Evolutionary conservation across 2,797 vertebrate species (phyloP), one percentile per base, ranked within the genome.

Genomic region (Spheniscus humboldti): DNA sequence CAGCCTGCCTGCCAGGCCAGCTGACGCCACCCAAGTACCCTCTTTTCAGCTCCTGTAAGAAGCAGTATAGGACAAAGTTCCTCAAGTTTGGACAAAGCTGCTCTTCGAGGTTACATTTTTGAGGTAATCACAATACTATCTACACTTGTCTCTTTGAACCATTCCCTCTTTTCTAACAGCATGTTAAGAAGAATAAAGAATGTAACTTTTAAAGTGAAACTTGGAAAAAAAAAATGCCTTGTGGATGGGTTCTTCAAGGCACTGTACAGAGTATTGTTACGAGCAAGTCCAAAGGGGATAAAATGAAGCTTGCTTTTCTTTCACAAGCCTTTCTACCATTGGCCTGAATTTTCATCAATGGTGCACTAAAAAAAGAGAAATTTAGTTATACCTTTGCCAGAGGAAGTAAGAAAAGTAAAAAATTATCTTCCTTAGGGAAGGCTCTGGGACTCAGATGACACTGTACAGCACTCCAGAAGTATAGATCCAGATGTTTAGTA

Each of bases 351-450:
- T 93, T 91, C 71, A 47, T 64, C 39, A 81, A 56, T n/a, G 4
- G 5, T 77, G 75, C 66, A 88, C 31, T 90, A 73, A 45, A 87
- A 87, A 93, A 66, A 59, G 69, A 83, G 57, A 95, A 96, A 96
- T 33, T 78, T 83, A 83, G 71, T 82, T 96, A 94, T 86, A 74
- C 27, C 5, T 92, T 93, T 92, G 37, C 90, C 86, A 95, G 66
- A 92, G 45, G n/a, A 93, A 94, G 81, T 50, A 78, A 88, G 59
- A 81, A 90, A 94, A 62, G 39, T 60, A 92, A 95, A 35, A 91
- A 67, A 57, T 48, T 1, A 41, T 55, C 27, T 88, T 71, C 35
- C 57, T 92, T 68, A 60, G 31, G 60, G 31, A 83, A 78, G n/a
- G 5, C 7, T 86, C 33, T 59, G 41, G 35, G 41, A 62, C 33